Evolutionary conservation across 2,888 invertebrate species (phyloP), one percentile per base, ranked within the genome.

Genomic region (Molorchus minor): DNA sequence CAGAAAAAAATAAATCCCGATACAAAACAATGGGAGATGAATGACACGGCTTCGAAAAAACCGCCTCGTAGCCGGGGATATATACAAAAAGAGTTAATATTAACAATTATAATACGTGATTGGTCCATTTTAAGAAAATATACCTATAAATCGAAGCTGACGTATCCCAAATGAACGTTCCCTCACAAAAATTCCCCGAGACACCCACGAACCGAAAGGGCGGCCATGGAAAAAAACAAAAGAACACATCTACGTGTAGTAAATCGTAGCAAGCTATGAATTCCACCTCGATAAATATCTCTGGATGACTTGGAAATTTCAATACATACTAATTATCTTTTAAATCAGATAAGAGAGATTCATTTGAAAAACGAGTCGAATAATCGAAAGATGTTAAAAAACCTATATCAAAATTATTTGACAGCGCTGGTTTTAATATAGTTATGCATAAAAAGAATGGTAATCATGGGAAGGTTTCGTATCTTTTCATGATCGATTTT

Each of bases 311-410:
- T 77, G 79, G 60, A 78, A 79, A 75, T 76, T 79, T 79, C 79
- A 78, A 79, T 79, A 79, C 79, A 77, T 79, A 79, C 79, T 79
- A 79, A 79, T 79, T 79, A 79, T 79, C 77, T 78, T 77, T 74
- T 75, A 71, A 74, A 79, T 79, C 79, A 78, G 79, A 79, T 79
- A 79, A 79, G 78, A 68, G 65, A 70, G 75, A 76, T 77, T 77
- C 78, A 77, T 78, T 77, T 77, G 76, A 73, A 77, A 75, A 77
- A 66, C 61, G 63, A 63, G 45, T 64, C 62, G 64, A 67, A 66
- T 59, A 65, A 62, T 66, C 68, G 64, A 64, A 66, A 64, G 66
- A 66, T 62, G 63, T 66, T 63, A 61, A 63, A 65, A 66, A 65
- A 68, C 68, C 68, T 68, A 64, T 68, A 68, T 68, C 68, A 68